These are phyloP conservation scores for Pangasius djambal DNA, from an alignment of 2,797 vertebrate species.

Conservation along the genomic window DNA sequence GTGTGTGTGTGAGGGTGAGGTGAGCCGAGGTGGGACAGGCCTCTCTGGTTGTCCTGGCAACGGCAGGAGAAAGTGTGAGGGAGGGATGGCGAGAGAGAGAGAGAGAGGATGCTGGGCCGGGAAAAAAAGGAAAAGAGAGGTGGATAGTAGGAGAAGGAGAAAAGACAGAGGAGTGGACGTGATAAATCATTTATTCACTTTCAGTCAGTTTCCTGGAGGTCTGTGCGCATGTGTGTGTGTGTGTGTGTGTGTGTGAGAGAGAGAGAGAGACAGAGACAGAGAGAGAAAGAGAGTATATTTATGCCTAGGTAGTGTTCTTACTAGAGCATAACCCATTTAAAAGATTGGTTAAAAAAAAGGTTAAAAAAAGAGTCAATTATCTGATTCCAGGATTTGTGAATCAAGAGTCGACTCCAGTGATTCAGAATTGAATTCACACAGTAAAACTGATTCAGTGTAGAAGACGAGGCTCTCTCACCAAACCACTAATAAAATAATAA, in stretches of 20 bases:
- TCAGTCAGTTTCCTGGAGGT: constrained; percentile 25
- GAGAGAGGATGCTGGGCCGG: constrained; percentile 37
- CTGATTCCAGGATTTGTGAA: neutral
- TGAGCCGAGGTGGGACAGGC: constrained; percentile 38
- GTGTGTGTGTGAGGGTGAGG: constrained; percentile 31
- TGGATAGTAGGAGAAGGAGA: constrained; percentile 41
- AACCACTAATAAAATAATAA: neutral
- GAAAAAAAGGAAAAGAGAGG: constrained; percentile 36
- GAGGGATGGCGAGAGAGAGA: constrained; percentile 41
- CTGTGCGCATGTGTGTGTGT: constrained; percentile 8
- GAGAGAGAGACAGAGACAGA: neutral
- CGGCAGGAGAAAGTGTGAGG: constrained; percentile 35
- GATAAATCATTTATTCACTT: constrained; percentile 51
- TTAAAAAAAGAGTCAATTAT: neutral
- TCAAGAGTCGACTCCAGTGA: neutral
- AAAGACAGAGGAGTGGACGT: constrained; percentile 36
- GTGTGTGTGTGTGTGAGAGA: constrained; percentile 1
- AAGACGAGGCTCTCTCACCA: neutral
- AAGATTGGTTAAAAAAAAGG: neutral
- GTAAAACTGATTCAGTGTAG: neutral
- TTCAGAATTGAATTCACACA: neutral
- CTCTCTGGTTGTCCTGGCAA: constrained; percentile 59
- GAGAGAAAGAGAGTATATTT: constrained; percentile 34
- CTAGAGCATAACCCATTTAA: neutral
- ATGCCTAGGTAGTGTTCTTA: neutral